Conservation (phyloP, 1,140 invertebrate species). For the Brachystomella parvula region DNA sequence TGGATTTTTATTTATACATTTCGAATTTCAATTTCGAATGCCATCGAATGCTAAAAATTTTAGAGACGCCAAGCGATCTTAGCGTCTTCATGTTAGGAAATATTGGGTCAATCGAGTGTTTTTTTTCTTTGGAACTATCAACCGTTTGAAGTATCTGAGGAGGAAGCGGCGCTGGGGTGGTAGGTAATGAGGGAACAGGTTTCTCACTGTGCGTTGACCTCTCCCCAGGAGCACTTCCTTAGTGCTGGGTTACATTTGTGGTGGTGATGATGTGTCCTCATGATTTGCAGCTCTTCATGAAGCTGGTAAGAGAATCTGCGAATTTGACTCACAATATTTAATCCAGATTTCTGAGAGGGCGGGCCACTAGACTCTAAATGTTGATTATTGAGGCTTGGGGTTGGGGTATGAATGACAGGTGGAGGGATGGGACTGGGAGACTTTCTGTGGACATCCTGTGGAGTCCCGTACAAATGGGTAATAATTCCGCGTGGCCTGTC, state of each 20-base stretch:
- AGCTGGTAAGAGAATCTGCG: slow-evolving; percentile 36
- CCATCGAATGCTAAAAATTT: too few relatives aligned
- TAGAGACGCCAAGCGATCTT: too few relatives aligned
- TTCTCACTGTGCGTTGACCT: slow-evolving; percentile 13
- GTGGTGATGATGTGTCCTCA: slow-evolving; percentile 26
- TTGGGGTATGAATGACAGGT: background rate
- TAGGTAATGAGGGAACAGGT: too few relatives aligned
- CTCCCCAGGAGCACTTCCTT: slow-evolving; percentile 31
- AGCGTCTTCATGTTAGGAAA: too few relatives aligned
- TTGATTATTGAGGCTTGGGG: background rate
- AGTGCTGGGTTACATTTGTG: slow-evolving; percentile 22
- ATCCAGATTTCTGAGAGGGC: slow-evolving; percentile 22
- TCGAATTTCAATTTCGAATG: too few relatives aligned
- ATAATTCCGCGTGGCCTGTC: slow-evolving; percentile 48
- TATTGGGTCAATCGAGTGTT: too few relatives aligned
- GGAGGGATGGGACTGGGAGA: background rate
- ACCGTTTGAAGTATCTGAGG: too few relatives aligned
- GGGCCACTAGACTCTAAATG: background rate
- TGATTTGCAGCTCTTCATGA: slow-evolving; percentile 39
- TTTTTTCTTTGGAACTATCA: too few relatives aligned
- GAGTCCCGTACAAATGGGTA: slow-evolving; percentile 19
- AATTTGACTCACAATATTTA: slow-evolving; percentile 35
- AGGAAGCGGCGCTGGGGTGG: too few relatives aligned
- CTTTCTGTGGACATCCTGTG: background rate
- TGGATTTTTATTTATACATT: too few relatives aligned